Conservation (phyloP, 2,888 invertebrate genomes). For the Thera britannica region DNA sequence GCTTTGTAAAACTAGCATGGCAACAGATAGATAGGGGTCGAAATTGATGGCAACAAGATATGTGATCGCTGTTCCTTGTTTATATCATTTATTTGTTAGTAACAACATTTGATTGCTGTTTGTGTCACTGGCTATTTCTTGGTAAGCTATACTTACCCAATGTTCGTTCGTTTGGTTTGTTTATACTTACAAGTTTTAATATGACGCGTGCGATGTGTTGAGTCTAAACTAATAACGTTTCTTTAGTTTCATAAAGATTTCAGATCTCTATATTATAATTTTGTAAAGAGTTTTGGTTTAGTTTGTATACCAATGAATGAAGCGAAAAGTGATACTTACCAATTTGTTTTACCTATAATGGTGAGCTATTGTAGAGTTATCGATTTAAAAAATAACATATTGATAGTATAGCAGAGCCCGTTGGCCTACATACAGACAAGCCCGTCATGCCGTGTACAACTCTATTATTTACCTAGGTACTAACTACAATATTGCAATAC, state of each 20-base stretch:
- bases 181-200: not conserved
- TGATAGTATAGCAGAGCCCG: not conserved
- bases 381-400: not conserved
- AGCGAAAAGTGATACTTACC: not conserved
- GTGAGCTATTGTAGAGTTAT: not conserved
- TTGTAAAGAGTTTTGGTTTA: too few species aligned
- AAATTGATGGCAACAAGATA: too few species aligned
- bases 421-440: slow-evolving; percentile 2
- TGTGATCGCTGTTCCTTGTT: too few species aligned
- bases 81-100: too few species aligned
- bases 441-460: not conserved
- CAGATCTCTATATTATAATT: too few species aligned
- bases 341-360: too few species aligned
- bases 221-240: not conserved
- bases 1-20: too few species aligned
- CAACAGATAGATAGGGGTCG: too few species aligned
- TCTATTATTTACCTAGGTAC: not conserved
- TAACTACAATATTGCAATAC: too few species aligned
- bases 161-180: not conserved
- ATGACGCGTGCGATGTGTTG: not conserved
- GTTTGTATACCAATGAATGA: not conserved
- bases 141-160: not conserved
- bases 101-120: not conserved
- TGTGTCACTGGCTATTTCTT: not conserved
- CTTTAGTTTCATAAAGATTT: not conserved